Base-by-base conservation (phyloP, 2,888 invertebrate genomes). In the Temnothorax rugatulus region DNA sequence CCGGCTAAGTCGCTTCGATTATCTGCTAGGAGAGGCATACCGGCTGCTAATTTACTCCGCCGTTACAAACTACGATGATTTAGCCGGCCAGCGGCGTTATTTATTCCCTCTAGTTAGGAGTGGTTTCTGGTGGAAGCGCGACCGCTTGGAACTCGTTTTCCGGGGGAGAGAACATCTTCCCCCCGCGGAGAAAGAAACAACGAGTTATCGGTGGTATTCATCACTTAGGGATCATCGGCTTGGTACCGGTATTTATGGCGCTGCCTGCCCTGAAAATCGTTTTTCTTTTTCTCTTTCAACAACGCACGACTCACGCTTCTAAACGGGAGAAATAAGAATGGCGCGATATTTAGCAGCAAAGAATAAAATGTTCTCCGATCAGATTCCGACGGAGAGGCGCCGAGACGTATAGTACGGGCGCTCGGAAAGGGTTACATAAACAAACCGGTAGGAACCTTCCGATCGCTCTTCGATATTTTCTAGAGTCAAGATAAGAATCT, bases 61-160 rank as follows among this genome's bases (percentile, higher is more conserved):
- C 25, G 69, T 81, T 71, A 81, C 71, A 71, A 81, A 71, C 79
- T 71, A 71, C 79, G 79, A 81, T 81, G 79, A 81, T 81, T 71
- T 71, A 71, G 79, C 38, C 71, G 79, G 54, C 47, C 79, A 34
- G 59, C n/a, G 34, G 5, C 44, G 68, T 71, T 81, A 71, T 81
- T 81, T 81, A 81, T 71, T 69, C 52, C 44, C n/a, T 59, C 59
- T 13, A 47, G 59, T 69, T 71, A 61, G 59, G 18, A 59, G 59
- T 13, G 47, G 79, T 77, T 57, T 77, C 54, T 68, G 59, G 79
- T 79, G 69, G 68, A 68, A 68, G 77, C 68, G 54, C 44, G 34
- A 18, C 18, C 59, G 59, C 21, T 21, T 61, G 71, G 47, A 81
- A 81, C 38, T 38, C 47, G 71, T 81, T 81, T 69, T 50, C 69